Conservation (phyloP, 2,888 invertebrate species). For the Dioctria rufipes region DNA sequence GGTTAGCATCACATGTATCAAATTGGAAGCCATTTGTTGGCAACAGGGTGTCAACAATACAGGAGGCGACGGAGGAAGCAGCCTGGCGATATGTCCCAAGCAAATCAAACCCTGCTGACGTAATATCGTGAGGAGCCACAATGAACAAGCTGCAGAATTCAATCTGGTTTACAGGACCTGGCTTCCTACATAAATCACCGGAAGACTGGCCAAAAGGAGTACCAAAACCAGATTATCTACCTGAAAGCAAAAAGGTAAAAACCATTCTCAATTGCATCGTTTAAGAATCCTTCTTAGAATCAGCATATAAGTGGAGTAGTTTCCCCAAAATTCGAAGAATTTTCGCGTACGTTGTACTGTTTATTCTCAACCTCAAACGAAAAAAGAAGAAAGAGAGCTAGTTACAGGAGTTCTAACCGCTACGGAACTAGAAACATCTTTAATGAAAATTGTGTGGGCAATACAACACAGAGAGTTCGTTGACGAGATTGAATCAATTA, state of each 20-base stretch:
- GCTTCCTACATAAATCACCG: no score
- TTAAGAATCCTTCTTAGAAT: not conserved
- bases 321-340: not conserved
- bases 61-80: slow-evolving; percentile 34
- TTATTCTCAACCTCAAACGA: not conserved
- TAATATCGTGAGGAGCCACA: no score
- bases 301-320: not conserved
- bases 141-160: no score
- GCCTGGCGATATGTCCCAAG: slow-evolving; percentile 58
- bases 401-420: not conserved
- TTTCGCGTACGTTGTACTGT: not conserved
- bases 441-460: not conserved
- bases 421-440: not conserved
- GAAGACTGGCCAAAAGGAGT: not conserved
- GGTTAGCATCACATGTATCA: no score
- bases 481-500: not conserved
- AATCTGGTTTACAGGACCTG: no score
- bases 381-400: no score
- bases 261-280: no score
- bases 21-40: no score
- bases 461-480: not conserved
- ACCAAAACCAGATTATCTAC: no score
- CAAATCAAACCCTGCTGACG: slow-evolving; percentile 58
- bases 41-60: slow-evolving; percentile 4
- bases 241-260: not conserved